Base-by-base conservation (phyloP, 2,113 vertebrate genomes). In the Columba janthina region DNA sequence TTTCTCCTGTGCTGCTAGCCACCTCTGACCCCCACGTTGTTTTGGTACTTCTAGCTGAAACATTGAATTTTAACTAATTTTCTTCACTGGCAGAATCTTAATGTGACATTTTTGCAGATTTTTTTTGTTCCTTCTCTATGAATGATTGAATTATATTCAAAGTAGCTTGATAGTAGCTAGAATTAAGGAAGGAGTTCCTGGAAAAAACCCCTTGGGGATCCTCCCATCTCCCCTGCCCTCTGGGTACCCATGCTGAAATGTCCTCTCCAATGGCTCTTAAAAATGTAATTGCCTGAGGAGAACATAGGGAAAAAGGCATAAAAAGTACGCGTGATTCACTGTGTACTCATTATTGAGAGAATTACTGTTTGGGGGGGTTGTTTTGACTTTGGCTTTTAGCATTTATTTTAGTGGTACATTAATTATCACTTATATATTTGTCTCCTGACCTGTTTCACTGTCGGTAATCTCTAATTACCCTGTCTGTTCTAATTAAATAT, bases 21-120 rank as follows among this genome's bases (percentile, higher is more conserved):
- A 61, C 44, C 44, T 46, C 34, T 51, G 56, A 31, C 19, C 36
- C 28, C 56, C 2, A 2, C 1, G 0, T 36, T 0, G 1, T 31
- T 70, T 76, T 0, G 0, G n/a, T 58, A 32, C 54, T 79, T 15
- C 62, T 65, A 12, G 19, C 15, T 42, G 28, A 76, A 88, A 48
- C 26, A 12, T 3, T 56, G 80, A 26, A 31, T 78, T 84, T 62
- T 32, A 85, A 83, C 81, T 60, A 2, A 36, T 67, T 78, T 32
- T 86, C 11, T 78, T 84, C 12, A 15, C 51, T 44, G 31, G 28
- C 7, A 65, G 87, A 69, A 61, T 29, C 34, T 57, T 71, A 78
- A 74, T 19, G 31, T 92, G 69, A 53, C 4, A 9, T 89, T 89
- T 84, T 16, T 78, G 24, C 20, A 38, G 38, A 20, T 3, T 18